Evolutionary conservation across 2,797 vertebrate species (phyloP), one percentile per base, ranked within the genome.

Genomic region (Lepus townsendii): DNA sequence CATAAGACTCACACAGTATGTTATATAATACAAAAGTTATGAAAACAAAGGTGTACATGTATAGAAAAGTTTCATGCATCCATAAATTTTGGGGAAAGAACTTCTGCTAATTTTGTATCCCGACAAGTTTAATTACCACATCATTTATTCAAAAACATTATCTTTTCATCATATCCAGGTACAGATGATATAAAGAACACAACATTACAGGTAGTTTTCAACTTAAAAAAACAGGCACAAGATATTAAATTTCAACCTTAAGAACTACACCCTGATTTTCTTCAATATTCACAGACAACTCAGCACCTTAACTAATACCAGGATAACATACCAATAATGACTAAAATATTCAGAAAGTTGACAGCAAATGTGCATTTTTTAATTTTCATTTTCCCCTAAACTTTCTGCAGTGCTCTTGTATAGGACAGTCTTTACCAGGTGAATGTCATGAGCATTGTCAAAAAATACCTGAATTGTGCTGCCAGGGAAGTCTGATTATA

Each of bases 251-350:
- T 30, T 62, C 82, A 92, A 87, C 68, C 80, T 16, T 22, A 93
- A 80, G 30, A 85, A 72, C 80, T 9, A 77, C 14, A 85, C 26
- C 38, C 76, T 90, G 27, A 86, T 94, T 83, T 88, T 92, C 65
- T 89, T 87, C 83, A 50, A 86, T 7, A 75, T 38, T 82, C 62
- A 82, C 91, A 85, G 38, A 76, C 2, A 87, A 90, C 32, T 83
- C 32, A 83, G 32, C 26, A 96, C 5, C 75, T 8, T 84, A 38
- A 94, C 24, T 47, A 93, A 72, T 32, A 38, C 0, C 13, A 32
- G 17, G 72, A 10, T 52, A 85, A 57, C 1, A 83, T 12, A 87
- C 5, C 60, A 95, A 27, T 17, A 91, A 50, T 65, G 13, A 78
- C 11, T 91, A 1, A 30, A 76, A 65, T 50, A 79, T 20, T 63